Evolutionary conservation across 92 coral and sea anemone species (phyloP).

Genomic region (Porites evermanni): DNA sequence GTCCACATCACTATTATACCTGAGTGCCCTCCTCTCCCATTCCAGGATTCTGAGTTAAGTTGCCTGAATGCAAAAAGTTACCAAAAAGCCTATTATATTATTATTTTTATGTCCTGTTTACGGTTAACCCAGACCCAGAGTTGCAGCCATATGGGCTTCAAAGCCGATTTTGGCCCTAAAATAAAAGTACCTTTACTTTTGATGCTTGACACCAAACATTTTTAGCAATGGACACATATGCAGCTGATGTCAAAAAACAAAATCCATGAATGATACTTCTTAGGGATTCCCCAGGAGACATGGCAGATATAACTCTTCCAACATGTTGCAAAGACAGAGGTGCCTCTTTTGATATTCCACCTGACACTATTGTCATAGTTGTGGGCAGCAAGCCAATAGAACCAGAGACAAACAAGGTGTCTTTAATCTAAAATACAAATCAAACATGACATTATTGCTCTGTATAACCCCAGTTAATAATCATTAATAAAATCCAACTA

Average conservation of each 20-base stretch:
- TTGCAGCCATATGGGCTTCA: no score
- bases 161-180: no score
- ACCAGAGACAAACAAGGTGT: slow-evolving; percentile 76
- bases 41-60: no score
- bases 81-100: no score
- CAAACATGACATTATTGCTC: neutral
- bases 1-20: no score
- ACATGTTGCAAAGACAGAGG: slow-evolving; percentile 84
- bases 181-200: slow-evolving; percentile 52
- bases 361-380: slow-evolving; percentile 74
- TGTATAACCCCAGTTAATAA: neutral
- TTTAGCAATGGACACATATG: slow-evolving; percentile 69
- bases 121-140: no score
- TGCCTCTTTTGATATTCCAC: slow-evolving; percentile 75
- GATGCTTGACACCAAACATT: slow-evolving; percentile 61
- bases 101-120: no score
- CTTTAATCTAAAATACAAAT: slow-evolving; percentile 50
- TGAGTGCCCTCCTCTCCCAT: no score
- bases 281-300: slow-evolving; percentile 65
- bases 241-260: slow-evolving; percentile 75
- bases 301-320: slow-evolving; percentile 72
- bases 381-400: slow-evolving; percentile 86
- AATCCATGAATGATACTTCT: slow-evolving; percentile 75
- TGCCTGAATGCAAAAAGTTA: no score
- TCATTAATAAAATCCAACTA: no score